Evolutionary conservation across 2,888 invertebrate species (phyloP).

Genomic region (Drosophila atripex): DNA sequence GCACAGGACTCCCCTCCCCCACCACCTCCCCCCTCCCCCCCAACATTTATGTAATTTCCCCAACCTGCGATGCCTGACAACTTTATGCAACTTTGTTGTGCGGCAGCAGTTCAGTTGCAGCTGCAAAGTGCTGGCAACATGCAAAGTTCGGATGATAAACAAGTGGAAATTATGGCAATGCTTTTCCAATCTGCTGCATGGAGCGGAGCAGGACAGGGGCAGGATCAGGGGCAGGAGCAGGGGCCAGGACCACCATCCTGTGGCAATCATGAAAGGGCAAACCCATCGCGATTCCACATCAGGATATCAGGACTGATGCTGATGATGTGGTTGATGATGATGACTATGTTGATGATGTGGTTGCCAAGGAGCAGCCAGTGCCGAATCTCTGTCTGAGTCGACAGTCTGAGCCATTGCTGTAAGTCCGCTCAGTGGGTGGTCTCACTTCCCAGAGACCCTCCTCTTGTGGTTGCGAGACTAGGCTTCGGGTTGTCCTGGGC

Average conservation of each 20-base stretch:
- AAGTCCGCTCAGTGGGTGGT: not conserved
- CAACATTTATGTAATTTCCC: not conserved
- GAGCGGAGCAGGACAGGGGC: not conserved
- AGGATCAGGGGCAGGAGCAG: not conserved
- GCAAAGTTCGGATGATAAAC: slow-evolving; percentile 24
- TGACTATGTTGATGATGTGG: slow-evolving; percentile 25
- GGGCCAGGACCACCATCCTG: too few species aligned
- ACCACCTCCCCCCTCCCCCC: too few species aligned
- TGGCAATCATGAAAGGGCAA: slow-evolving; percentile 12
- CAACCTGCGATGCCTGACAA: not conserved
- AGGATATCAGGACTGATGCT: slow-evolving; percentile 24
- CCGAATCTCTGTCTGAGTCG: too few species aligned
- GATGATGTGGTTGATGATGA: slow-evolving; percentile 23
- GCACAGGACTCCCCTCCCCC: too few species aligned
- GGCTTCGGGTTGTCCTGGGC: too few species aligned
- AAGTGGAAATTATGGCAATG: slow-evolving; percentile 37
- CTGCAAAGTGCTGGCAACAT: slow-evolving; percentile 9
- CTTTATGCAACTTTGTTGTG: slow-evolving; percentile 2
- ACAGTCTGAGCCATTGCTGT: not conserved
- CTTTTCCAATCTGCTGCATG: slow-evolving; percentile 33
- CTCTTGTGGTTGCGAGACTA: too few species aligned
- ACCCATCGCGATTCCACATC: slow-evolving; percentile 26
- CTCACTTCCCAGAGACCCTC: not conserved
- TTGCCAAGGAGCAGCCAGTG: slow-evolving; percentile 10
- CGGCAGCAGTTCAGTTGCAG: slow-evolving; percentile 11